Base-by-base conservation (phyloP, 2,888 invertebrate species). In the Psylliodes chrysocephalus region DNA sequence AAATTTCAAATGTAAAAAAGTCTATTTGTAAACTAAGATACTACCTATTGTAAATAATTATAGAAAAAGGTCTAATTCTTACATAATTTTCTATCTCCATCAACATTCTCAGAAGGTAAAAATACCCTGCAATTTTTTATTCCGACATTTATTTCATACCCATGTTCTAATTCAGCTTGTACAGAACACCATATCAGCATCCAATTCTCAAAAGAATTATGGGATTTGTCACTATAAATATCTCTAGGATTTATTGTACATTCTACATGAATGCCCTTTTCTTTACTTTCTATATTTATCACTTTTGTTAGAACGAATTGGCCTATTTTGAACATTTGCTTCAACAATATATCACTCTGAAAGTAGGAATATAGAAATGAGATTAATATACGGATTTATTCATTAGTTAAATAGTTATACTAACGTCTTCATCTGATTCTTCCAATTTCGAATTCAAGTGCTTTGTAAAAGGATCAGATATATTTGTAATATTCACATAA, bases 61-160 rank as follows among this genome's bases (percentile, higher is more conserved):
- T n/a, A n/a, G n/a, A n/a, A n/a, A n/a, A n/a, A n/a, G n/a, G n/a
- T n/a, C n/a, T n/a, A 14, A 57, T 49, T 78, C 80, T 82, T 76
- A 87, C 88, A 55, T 53, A 72, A 71, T 40, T 66, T 76, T 12
- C 84, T 73, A 1, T 83, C 83, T 1, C 84, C 79, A 54, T 85
- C 85, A 0, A 86, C 81, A 67, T 88, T 84, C 28, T 85, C 84
- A 53, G 82, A 86, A 0, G 89, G 88, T 62, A 96, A 80, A 80
- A 95, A 95, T 0, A 90, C 89, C 52, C 89, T 87, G 0, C 91
- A 85, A 71, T 89, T 89, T n/a, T 86, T 83, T 1, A 95, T 85
- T 1, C 96, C 96, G 2, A 91, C 84, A 76, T 93, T 93, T 78
- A 96, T 87, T 49, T 91, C 86, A 76, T 89, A 95, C 0, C 95